Evolutionary conservation across 2,888 invertebrate species (phyloP).

Genomic region (Melinaea marsaeus): DNA sequence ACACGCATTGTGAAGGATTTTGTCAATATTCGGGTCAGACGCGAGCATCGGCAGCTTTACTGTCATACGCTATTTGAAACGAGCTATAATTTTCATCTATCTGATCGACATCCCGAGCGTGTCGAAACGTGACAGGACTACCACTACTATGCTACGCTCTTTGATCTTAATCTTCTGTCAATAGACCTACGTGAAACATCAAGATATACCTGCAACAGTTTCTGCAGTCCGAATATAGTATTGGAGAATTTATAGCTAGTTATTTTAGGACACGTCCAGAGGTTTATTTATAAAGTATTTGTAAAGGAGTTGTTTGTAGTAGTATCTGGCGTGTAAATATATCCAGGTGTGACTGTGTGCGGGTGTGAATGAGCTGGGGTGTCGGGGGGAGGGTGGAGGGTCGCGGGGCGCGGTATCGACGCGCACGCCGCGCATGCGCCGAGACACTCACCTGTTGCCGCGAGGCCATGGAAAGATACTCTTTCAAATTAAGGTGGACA

Average conservation of each 20-base stretch:
- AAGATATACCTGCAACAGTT: not conserved
- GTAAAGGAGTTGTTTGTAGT: conserved; percentile 16
- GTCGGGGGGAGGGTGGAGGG: conserved; percentile 40
- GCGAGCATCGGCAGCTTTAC: conserved; percentile 24
- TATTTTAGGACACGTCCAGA: conserved; percentile 14
- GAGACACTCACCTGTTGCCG: conserved; percentile 71
- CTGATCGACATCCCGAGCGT: conserved; percentile 38
- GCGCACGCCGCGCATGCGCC: conserved; percentile 70
- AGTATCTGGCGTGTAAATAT: conserved; percentile 32
- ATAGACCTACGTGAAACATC: conserved; percentile 1
- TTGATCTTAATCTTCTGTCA: conserved; percentile 14
- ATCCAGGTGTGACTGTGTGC: conserved; percentile 49
- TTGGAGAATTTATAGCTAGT: conserved; percentile 5
- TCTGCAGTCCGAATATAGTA: not conserved
- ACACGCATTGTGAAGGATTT: conserved; percentile 35
- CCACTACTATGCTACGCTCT: conserved; percentile 25
- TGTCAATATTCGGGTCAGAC: conserved; percentile 25
- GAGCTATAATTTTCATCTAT: conserved; percentile 32
- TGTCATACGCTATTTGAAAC: conserved; percentile 29
- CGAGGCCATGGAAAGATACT: conserved; percentile 73
- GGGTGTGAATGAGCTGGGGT: conserved; percentile 66
- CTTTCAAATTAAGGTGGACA: conserved; percentile 72
- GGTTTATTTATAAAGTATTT: conserved; percentile 28
- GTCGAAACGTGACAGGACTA: conserved; percentile 39
- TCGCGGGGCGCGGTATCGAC: conserved; percentile 64